Conservation (phyloP, 2,888 invertebrate species). For the Meiosimyza platycephala region DNA sequence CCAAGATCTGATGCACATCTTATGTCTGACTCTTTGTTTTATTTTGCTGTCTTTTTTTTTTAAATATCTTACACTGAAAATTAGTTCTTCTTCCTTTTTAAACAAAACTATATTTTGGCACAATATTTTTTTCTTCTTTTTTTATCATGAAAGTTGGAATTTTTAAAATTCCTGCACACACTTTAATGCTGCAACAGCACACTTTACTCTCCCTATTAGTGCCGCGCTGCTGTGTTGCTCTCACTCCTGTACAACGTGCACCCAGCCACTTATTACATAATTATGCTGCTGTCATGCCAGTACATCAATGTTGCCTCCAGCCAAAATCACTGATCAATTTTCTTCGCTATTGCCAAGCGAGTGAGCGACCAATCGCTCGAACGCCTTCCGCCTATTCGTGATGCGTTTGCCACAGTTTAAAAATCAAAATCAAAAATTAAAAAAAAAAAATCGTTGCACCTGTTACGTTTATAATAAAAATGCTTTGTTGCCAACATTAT, state of each 20-base stretch:
- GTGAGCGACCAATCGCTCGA: not conserved
- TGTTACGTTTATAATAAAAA: constrained; percentile 15
- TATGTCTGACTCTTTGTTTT: too few relatives aligned
- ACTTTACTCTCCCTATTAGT: constrained; percentile 21
- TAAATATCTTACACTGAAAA: too few relatives aligned
- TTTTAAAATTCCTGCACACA: too few relatives aligned
- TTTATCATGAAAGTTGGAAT: too few relatives aligned
- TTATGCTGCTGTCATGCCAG: constrained; percentile 59
- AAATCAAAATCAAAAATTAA: not conserved
- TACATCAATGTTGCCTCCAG: constrained; percentile 41
- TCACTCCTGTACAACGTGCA: constrained; percentile 35
- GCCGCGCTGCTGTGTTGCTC: constrained; percentile 36
- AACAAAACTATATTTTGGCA: too few relatives aligned
- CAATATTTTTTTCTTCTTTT: too few relatives aligned
- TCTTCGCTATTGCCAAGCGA: not conserved
- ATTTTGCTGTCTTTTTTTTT: too few relatives aligned
- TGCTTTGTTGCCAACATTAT: not conserved
- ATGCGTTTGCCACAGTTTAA: constrained; percentile 5
- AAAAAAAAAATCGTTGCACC: constrained; percentile 28
- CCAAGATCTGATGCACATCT: too few relatives aligned
- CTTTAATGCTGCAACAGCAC: too few relatives aligned
- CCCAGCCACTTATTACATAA: constrained; percentile 63
- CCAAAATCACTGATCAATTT: constrained; percentile 43
- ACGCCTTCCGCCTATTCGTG: not conserved
- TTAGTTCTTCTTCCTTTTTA: too few relatives aligned